These are phyloP conservation scores for Microtus pennsylvanicus DNA, from an alignment of 2,113 vertebrate genomes.

Conservation along the genomic window DNA sequence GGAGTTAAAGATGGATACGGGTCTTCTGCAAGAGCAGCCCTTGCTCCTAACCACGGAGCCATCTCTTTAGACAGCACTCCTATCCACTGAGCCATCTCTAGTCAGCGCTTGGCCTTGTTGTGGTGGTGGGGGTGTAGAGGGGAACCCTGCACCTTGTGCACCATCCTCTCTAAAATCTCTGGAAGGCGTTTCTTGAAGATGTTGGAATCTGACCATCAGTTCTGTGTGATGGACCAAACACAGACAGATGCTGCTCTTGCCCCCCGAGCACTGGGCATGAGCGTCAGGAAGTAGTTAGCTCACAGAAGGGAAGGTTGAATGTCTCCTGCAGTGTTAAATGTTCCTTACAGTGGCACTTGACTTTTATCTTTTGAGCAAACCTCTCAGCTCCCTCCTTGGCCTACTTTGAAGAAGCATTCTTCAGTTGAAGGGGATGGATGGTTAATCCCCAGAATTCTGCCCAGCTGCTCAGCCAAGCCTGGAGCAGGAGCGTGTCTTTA, in stretches of 20 bases:
- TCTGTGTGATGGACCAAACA: not conserved
- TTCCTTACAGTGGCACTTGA: not conserved
- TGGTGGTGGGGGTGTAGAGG: not conserved
- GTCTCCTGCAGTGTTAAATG: not conserved
- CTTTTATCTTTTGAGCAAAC: not conserved
- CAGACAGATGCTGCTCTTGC: not conserved
- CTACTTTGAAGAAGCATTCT: not conserved
- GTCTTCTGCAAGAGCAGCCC: not conserved
- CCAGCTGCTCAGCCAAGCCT: not conserved
- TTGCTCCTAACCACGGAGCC: not conserved
- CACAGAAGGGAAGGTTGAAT: not conserved
- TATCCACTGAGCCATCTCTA: not conserved
- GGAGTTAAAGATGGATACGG: not conserved
- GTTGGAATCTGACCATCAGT: not conserved
- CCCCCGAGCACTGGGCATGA: fast-evolving
- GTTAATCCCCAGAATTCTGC: not conserved
- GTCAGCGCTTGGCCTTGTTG: not conserved
- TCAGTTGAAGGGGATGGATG: not conserved
- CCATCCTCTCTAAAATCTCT: not conserved
- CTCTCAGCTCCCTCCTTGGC: not conserved
- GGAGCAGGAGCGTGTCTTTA: not conserved
- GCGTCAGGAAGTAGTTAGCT: fast-evolving
- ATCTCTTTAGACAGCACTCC: not conserved
- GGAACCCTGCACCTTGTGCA: not conserved
- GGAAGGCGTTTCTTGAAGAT: not conserved